Percentiles rank a stretch among this genome's conserved stretches.
Evolutionary conservation across 2,888 invertebrate genomes (phyloP).

Genomic region (Pimpla rufipes): DNA sequence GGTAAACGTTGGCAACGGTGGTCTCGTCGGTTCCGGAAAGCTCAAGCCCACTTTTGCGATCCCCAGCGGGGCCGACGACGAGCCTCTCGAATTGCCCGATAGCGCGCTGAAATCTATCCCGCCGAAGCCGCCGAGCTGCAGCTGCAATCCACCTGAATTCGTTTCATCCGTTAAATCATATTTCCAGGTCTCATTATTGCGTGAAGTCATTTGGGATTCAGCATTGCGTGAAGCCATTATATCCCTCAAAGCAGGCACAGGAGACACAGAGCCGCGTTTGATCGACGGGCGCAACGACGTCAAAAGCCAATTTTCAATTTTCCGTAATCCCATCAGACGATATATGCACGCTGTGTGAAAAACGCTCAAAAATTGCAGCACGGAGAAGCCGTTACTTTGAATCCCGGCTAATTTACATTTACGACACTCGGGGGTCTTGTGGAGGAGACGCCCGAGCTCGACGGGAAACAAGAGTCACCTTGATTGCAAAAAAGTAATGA

Average conservation of each 20-base stretch:
- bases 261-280: too few relatives aligned
- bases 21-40: conserved; percentile 75
- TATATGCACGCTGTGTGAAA: too few relatives aligned
- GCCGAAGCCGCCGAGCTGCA: conserved; percentile 78
- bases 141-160: conserved; percentile 59
- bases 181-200: too few relatives aligned
- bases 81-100: conserved; percentile 73
- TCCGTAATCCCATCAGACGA: neutral
- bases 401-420: too few relatives aligned
- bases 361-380: too few relatives aligned
- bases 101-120: conserved; percentile 79
- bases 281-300: too few relatives aligned
- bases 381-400: too few relatives aligned
- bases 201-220: neutral
- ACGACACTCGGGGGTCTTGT: too few relatives aligned
- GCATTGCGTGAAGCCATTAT: neutral
- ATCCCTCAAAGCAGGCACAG: too few relatives aligned
- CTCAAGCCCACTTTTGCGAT: conserved; percentile 77
- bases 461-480: too few relatives aligned
- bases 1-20: conserved; percentile 74
- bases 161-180: conserved; percentile 14
- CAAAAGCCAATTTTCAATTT: conserved; percentile 6
- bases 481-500: too few relatives aligned
- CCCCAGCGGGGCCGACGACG: conserved; percentile 71
- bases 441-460: too few relatives aligned